phyloP scores from a whole-genome alignment of 1,140 invertebrate species.

The Sycophaga agraensis region DNA sequence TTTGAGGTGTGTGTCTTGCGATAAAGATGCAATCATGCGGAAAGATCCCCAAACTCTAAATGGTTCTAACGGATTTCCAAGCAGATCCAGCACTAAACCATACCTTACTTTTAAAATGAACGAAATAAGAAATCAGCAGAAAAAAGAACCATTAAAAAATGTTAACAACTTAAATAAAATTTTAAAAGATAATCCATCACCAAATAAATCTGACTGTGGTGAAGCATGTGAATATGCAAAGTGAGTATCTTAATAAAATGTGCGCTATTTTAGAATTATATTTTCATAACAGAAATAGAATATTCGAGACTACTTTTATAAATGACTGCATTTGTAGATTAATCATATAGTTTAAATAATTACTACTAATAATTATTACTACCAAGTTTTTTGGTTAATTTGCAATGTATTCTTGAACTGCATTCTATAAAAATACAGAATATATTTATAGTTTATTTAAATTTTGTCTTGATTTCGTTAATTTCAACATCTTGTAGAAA shows the following conservation, averaged over 20 bases:
- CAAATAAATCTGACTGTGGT: neutral
- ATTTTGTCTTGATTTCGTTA: too few species aligned
- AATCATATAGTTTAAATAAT: too few species aligned
- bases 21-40: conserved; percentile 69
- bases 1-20: conserved; percentile 73
- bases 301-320: neutral
- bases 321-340: too few species aligned
- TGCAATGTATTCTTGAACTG: neutral
- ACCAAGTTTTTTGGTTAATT: neutral
- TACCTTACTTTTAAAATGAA: conserved; percentile 70
- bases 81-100: conserved; percentile 61
- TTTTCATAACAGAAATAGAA: neutral
- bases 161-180: conserved; percentile 50
- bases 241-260: too few species aligned
- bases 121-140: conserved; percentile 62
- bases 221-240: neutral
- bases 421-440: neutral
- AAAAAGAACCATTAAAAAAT: conserved; percentile 48
- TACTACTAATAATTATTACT: too few species aligned
- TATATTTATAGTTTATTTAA: neutral
- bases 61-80: conserved; percentile 55
- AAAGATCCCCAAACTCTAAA: conserved; percentile 57
- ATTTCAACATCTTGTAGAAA: too few species aligned
- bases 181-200: conserved; percentile 33
- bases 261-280: too few species aligned